Evolutionary conservation across 2,797 vertebrate genomes (phyloP).

Genomic region (Squalus acanthias): DNA sequence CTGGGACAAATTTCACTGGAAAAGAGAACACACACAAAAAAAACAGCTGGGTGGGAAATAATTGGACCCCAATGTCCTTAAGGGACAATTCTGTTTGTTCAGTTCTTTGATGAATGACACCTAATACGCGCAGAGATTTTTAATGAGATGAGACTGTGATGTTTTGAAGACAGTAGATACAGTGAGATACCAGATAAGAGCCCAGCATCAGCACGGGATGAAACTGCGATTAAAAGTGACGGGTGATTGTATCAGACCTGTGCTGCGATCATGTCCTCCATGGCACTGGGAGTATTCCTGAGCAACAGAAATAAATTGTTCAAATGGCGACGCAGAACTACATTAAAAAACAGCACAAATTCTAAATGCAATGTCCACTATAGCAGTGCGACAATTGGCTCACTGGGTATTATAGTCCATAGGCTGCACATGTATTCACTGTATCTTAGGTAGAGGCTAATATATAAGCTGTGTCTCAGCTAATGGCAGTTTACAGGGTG

Average conservation of each 20-base stretch:
- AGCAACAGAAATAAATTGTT: not conserved
- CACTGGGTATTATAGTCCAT: not conserved
- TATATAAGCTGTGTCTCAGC: not conserved
- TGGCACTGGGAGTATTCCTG: not conserved
- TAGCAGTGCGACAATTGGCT: not conserved
- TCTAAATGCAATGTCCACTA: not conserved
- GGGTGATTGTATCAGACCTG: not conserved
- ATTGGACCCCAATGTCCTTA: constrained; percentile 29
- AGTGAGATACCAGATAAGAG: not conserved
- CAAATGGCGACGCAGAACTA: not conserved
- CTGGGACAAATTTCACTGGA: not conserved
- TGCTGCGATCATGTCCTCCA: not conserved
- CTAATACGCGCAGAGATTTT: constrained; percentile 18
- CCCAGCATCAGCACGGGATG: not conserved
- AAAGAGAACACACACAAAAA: not conserved
- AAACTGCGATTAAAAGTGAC: not conserved
- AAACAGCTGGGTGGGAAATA: constrained; percentile 32
- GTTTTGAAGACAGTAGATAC: not conserved
- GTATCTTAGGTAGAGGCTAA: not conserved
- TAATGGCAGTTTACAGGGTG: not conserved
- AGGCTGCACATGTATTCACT: not conserved
- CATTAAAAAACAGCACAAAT: not conserved
- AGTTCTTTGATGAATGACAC: constrained; percentile 35
- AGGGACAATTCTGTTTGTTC: constrained; percentile 28
- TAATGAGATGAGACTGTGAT: constrained; percentile 29